Evolutionary conservation across 2,113 vertebrate genomes (phyloP).

Genomic region (Pycnonotus jocosus): DNA sequence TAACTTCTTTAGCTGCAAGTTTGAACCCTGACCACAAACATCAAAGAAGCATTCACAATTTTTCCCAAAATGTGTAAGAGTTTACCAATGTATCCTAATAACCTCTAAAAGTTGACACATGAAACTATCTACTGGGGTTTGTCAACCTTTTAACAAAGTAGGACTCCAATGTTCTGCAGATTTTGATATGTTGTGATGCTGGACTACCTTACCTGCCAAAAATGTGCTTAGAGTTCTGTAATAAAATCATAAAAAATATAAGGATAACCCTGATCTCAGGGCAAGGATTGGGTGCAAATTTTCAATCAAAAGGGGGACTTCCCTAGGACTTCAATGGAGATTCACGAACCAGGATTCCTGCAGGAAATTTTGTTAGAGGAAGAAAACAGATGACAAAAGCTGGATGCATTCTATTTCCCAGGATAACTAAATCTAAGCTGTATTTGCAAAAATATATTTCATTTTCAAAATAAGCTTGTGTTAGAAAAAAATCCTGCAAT

Average conservation of each 20-base stretch:
- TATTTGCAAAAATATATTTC: background rate
- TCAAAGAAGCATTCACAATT: background rate
- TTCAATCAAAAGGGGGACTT: background rate
- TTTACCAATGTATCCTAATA: background rate
- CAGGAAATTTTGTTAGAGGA: background rate
- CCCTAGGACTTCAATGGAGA: background rate
- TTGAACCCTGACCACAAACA: background rate
- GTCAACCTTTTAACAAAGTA: background rate
- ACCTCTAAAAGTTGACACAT: background rate
- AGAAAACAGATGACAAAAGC: background rate
- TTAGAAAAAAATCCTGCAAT: background rate
- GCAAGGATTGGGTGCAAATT: background rate
- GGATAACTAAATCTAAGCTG: background rate
- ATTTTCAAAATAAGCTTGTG: background rate
- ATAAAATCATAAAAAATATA: background rate
- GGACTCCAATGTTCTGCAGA: accelerated
- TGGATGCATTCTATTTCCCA: background rate
- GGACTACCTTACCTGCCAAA: background rate
- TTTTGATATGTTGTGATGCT: background rate
- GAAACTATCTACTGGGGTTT: background rate
- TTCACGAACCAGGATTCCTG: background rate
- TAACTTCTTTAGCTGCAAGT: background rate
- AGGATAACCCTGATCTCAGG: background rate
- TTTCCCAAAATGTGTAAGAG: background rate
- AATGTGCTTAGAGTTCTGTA: background rate